phyloP scores from a whole-genome alignment of 2,888 invertebrate genomes.

The Pseudolycoriella hygida region DNA sequence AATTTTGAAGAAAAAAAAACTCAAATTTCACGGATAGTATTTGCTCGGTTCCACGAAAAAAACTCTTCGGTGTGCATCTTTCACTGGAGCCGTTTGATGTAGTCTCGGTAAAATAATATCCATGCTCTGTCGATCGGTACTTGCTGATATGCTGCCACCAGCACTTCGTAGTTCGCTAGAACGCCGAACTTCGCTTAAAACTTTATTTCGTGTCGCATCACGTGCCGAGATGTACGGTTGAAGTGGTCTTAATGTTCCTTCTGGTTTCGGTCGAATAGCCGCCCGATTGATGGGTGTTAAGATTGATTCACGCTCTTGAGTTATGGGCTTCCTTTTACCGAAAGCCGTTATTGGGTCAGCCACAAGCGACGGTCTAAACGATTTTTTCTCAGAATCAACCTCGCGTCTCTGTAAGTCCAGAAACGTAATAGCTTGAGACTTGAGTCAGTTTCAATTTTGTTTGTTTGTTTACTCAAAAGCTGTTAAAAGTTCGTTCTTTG shows the following conservation, averaged over 20 bases:
- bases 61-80: constrained; percentile 32
- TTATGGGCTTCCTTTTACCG: constrained; percentile 39
- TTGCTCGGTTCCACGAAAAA: constrained; percentile 20
- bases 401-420: constrained; percentile 43
- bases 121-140: constrained; percentile 43
- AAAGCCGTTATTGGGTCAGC: constrained; percentile 73
- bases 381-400: constrained; percentile 79
- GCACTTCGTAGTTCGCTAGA: constrained; percentile 40
- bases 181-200: constrained; percentile 38
- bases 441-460: background rate
- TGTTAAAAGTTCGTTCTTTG: no score
- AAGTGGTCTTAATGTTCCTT: constrained; percentile 38
- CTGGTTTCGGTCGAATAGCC: constrained; percentile 42
- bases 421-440: background rate
- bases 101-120: constrained; percentile 43
- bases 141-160: constrained; percentile 34
- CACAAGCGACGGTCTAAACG: constrained; percentile 67
- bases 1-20: constrained; percentile 1
- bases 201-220: constrained; percentile 44
- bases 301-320: constrained; percentile 23
- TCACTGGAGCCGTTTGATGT: constrained; percentile 33
- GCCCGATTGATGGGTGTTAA: constrained; percentile 37
- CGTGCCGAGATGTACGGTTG: constrained; percentile 51
- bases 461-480: background rate
- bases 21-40: constrained; percentile 2